Conservation (phyloP, 2,797 vertebrate species). For the Gadopsis marmoratus region DNA sequence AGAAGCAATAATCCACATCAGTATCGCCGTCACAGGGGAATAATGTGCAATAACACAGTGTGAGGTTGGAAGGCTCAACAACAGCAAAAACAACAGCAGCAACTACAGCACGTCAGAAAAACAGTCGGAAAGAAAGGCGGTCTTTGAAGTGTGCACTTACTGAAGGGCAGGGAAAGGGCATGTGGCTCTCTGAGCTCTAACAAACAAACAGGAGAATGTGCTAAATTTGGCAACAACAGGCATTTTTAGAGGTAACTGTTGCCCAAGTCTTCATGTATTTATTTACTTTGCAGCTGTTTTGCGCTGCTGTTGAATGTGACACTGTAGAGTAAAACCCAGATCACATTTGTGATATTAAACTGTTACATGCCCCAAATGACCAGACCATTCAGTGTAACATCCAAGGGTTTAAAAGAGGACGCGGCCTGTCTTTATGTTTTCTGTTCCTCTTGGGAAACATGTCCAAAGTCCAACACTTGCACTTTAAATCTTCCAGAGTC, state of each 20-base stretch:
- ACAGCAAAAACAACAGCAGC: slow-evolving; percentile 31
- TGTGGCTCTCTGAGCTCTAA: slow-evolving; percentile 13
- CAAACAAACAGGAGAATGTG: not conserved
- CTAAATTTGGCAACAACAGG: slow-evolving; percentile 12
- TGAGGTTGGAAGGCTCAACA: slow-evolving; percentile 43
- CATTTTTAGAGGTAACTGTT: not conserved
- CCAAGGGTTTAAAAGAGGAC: not conserved
- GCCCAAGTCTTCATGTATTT: slow-evolving; percentile 1
- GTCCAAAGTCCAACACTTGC: slow-evolving; percentile 15
- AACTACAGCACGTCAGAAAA: slow-evolving; percentile 32
- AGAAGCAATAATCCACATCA: slow-evolving; percentile 68
- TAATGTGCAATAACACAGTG: slow-evolving; percentile 45
- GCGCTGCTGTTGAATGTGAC: not conserved
- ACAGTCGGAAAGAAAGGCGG: slow-evolving; percentile 16
- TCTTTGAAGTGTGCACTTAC: slow-evolving; percentile 46
- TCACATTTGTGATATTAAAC: not conserved
- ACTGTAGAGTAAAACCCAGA: slow-evolving; percentile 5
- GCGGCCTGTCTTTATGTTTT: slow-evolving; percentile 17
- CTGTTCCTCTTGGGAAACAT: slow-evolving; percentile 18
- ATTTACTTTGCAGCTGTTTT: slow-evolving; percentile 9
- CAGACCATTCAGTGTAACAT: not conserved
- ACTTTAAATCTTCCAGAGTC: slow-evolving; percentile 21
- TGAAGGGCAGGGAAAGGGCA: slow-evolving; percentile 53
- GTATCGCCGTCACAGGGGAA: slow-evolving; percentile 59
- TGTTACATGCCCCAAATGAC: not conserved